Percentiles rank a stretch among this genome's conserved stretches.
Evolutionary conservation across 2,797 vertebrate species (phyloP).

Genomic region (Halcyon smyrnensis): DNA sequence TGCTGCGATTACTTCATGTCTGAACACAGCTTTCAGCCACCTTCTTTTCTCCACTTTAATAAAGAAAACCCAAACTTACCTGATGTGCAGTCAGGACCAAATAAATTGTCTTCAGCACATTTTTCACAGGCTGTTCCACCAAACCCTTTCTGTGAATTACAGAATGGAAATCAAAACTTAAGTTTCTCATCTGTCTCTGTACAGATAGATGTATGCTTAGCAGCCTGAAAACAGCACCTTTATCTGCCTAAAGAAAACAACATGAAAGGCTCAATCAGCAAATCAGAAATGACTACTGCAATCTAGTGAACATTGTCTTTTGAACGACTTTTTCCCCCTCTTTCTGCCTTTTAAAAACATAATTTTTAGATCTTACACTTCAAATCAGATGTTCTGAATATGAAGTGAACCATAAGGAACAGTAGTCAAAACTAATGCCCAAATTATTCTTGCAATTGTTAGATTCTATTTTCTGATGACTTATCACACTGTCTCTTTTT

Average conservation of each 20-base stretch:
- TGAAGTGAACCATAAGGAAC: neutral
- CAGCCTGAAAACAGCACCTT: neutral
- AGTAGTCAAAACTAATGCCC: neutral
- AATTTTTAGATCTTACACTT: neutral
- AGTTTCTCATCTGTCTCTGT: neutral
- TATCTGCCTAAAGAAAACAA: neutral
- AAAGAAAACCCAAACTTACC: constrained; percentile 70
- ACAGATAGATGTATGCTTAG: neutral
- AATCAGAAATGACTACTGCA: neutral
- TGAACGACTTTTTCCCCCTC: neutral
- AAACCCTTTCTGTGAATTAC: constrained; percentile 79
- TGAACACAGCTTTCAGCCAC: neutral
- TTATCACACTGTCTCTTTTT: neutral
- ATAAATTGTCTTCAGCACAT: constrained; percentile 79
- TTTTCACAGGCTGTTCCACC: constrained; percentile 87
- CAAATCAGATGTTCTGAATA: neutral
- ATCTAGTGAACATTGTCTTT: neutral
- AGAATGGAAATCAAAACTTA: neutral
- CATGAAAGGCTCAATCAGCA: neutral
- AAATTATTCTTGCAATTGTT: neutral
- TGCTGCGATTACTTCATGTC: neutral
- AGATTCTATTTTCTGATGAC: neutral
- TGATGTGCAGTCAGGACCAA: constrained; percentile 81
- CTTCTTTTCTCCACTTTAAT: neutral
- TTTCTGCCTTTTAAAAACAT: accelerated